Percentiles rank a stretch among this genome's conserved stretches.
Evolutionary conservation across 35 echinoderm and acorn worm genomes (phyloP).

Genomic region (Holothuria glaberrima): DNA sequence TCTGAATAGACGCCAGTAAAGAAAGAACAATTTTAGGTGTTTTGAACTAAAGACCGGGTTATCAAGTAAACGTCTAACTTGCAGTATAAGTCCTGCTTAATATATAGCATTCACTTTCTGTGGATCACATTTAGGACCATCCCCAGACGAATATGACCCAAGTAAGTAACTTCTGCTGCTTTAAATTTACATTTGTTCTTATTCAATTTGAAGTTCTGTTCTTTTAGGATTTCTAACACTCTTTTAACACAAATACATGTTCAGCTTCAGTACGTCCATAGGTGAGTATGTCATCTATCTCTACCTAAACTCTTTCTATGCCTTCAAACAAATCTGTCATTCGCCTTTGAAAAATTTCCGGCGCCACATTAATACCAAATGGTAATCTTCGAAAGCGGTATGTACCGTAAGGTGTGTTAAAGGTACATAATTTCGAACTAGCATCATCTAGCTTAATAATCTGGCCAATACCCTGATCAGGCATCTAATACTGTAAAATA

Average conservation of each 20-base stretch:
- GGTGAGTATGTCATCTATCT: conserved; percentile 46
- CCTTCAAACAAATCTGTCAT: conserved; percentile 14
- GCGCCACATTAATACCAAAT: conserved; percentile 44
- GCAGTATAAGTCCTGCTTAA: no score
- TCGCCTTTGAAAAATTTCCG: conserved; percentile 16
- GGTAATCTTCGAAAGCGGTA: conserved; percentile 29
- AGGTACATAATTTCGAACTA: conserved; percentile 47
- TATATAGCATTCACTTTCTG: conserved; percentile 1
- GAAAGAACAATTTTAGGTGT: no score
- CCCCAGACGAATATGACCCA: conserved; percentile 1
- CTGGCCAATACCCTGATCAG: conserved; percentile 46
- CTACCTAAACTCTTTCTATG: background rate
- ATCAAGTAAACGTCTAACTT: no score
- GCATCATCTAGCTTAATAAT: conserved; percentile 52
- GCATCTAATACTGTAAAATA: conserved; percentile 63
- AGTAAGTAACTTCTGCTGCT: conserved; percentile 3
- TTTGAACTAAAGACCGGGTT: no score
- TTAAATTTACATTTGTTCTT: conserved; percentile 9
- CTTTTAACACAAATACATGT: background rate
- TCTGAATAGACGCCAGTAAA: no score
- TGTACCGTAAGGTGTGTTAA: conserved; percentile 44
- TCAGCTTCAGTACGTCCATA: background rate
- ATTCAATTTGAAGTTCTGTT: conserved; percentile 26
- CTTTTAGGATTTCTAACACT: background rate
- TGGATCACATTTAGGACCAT: conserved; percentile 20